A percentile compares a stretch with the other conserved stretches of the same genome.
Conservation (phyloP, 2,797 vertebrate genomes). For the Nyctibius grandis region DNA sequence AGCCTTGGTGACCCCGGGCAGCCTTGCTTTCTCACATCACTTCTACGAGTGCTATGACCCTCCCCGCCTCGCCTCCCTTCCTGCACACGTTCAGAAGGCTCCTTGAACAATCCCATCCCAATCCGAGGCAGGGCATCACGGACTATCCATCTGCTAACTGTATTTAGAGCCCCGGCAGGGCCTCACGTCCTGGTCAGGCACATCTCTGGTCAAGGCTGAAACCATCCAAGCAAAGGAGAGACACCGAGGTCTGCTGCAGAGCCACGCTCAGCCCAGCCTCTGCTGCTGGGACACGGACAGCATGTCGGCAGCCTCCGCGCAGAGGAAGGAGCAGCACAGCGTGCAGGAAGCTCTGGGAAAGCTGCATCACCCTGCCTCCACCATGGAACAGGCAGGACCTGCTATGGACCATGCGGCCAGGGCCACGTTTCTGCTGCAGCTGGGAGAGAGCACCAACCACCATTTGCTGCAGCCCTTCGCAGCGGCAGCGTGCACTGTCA, state of each 20-base stretch:
- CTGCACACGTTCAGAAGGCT: fast-evolving
- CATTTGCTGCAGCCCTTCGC: neutral
- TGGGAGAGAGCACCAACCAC: neutral
- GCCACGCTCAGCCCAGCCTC: neutral
- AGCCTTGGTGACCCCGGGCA: neutral
- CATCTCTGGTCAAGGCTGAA: neutral
- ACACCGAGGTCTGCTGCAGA: neutral
- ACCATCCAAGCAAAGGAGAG: neutral
- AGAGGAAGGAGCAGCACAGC: neutral
- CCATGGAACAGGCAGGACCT: too few relatives aligned
- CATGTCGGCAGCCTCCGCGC: neutral
- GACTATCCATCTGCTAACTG: too few relatives aligned
- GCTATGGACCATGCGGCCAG: fast-evolving
- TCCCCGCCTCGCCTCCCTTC: neutral
- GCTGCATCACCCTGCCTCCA: neutral
- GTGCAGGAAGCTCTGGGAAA: neutral
- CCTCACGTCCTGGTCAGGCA: neutral
- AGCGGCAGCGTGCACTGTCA: fast-evolving
- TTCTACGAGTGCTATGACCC: too few relatives aligned
- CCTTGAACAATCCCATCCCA: neutral
- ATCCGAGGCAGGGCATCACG: fast-evolving
- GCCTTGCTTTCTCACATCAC: neutral
- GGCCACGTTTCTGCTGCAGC: neutral
- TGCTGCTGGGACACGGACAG: neutral
- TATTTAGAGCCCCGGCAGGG: neutral